Evolutionary conservation across 2,113 vertebrate genomes (phyloP).

Genomic region (Psittacula cyanocephala): DNA sequence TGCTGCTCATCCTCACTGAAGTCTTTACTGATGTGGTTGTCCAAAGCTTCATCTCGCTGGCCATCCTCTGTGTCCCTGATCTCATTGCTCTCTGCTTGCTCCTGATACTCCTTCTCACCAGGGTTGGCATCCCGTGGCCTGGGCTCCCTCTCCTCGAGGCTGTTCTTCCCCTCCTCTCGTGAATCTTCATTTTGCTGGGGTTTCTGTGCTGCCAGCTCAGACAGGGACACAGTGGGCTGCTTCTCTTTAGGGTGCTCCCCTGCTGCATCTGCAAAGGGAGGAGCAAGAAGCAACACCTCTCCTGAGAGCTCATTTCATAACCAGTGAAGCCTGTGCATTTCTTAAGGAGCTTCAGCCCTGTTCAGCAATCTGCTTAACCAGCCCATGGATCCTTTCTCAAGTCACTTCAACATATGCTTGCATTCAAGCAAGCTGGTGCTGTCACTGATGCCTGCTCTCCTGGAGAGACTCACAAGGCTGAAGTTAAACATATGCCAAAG

Average conservation of each 20-base stretch:
- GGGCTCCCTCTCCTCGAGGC: conserved; percentile 1
- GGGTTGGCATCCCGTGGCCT: background rate
- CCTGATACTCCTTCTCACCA: background rate
- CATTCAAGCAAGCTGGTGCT: background rate
- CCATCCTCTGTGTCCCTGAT: background rate
- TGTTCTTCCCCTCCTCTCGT: conserved; percentile 56
- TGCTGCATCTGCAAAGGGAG: conserved; percentile 70
- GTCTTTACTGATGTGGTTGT: conserved; percentile 57
- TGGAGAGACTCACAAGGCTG: background rate
- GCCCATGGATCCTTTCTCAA: background rate
- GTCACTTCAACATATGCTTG: background rate
- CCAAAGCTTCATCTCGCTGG: conserved; percentile 4
- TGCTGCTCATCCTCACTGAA: conserved; percentile 48
- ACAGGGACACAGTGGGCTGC: conserved; percentile 57
- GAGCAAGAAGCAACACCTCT: background rate
- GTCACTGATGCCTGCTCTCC: background rate
- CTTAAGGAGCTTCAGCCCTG: background rate
- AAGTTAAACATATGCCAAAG: background rate
- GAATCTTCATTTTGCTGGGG: conserved; percentile 35
- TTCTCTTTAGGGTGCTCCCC: background rate
- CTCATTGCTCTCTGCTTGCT: conserved; percentile 56
- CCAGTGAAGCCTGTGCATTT: background rate
- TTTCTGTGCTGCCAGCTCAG: conserved; percentile 49
- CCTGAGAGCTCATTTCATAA: conserved; percentile 18
- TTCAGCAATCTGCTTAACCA: background rate